phyloP scores from a whole-genome alignment of 1,140 invertebrate species.

The Odontomachus brunneus region DNA sequence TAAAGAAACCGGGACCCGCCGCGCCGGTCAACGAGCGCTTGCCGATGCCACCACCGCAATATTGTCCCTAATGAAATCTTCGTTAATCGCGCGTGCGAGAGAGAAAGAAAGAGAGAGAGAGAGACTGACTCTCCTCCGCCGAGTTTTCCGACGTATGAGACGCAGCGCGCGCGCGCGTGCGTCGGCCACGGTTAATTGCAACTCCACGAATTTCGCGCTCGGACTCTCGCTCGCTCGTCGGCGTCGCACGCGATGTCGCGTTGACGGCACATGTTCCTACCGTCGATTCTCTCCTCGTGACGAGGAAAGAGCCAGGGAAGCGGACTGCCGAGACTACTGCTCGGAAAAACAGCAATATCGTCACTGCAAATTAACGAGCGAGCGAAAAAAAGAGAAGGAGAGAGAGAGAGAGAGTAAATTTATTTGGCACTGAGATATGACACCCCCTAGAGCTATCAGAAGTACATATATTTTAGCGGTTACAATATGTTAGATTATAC shows the following conservation, averaged over 20 bases:
- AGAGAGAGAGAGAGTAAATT: no score
- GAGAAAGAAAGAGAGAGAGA: conserved; percentile 13
- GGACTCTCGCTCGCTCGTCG: not conserved
- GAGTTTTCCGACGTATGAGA: conserved; percentile 65
- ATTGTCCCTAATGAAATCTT: conserved; percentile 81
- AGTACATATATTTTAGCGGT: no score
- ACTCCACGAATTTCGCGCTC: conserved; percentile 58
- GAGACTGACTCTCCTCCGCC: conserved; percentile 34
- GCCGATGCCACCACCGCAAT: conserved; percentile 73
- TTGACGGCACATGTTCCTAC: conserved; percentile 22
- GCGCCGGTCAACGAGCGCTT: conserved; percentile 71
- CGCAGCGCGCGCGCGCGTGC: conserved; percentile 25
- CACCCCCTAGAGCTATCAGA: no score
- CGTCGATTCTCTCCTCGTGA: conserved; percentile 25
- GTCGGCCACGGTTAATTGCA: conserved; percentile 41
- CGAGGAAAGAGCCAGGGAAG: not conserved
- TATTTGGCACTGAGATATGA: no score
- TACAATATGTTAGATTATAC: no score
- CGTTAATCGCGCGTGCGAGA: conserved; percentile 72
- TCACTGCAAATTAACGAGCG: conserved; percentile 1
- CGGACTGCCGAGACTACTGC: not conserved
- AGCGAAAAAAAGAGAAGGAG: no score
- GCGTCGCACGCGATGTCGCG: conserved; percentile 37
- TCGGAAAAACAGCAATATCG: not conserved
- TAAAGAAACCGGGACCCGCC: conserved; percentile 75